Conservation (phyloP, 1,140 invertebrate genomes). For the Marisa cornuarietis region DNA sequence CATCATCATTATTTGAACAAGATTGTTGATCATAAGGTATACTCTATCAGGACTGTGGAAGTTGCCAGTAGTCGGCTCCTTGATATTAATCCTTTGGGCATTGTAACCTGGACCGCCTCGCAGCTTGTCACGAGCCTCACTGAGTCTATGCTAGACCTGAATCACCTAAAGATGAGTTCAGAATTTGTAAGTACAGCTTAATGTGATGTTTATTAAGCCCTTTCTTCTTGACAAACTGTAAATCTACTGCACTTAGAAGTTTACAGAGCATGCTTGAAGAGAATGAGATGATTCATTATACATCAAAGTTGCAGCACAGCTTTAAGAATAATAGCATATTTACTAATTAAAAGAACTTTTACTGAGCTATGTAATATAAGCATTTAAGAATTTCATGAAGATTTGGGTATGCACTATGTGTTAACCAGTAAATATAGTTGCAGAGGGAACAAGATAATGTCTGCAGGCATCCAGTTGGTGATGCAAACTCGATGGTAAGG, state of each 20-base stretch:
- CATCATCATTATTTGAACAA: too few species aligned
- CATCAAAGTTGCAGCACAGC: too few species aligned
- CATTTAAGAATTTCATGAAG: too few species aligned
- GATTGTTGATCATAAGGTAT: background rate
- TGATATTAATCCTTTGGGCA: conserved; percentile 36
- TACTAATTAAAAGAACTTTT: background rate
- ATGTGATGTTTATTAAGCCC: background rate
- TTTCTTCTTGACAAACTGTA: background rate
- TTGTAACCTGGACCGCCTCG: conserved; percentile 67
- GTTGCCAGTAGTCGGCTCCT: conserved; percentile 49
- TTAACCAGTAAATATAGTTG: too few species aligned
- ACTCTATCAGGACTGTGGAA: conserved; percentile 51
- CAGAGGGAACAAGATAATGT: too few species aligned
- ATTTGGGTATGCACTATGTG: too few species aligned
- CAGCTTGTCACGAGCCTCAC: conserved; percentile 84
- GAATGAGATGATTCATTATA: background rate
- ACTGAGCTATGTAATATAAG: too few species aligned
- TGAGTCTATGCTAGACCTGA: conserved; percentile 82
- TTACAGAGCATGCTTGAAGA: background rate
- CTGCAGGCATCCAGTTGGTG: too few species aligned
- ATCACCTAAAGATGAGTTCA: conserved; percentile 73
- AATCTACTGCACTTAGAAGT: conserved; percentile 3
- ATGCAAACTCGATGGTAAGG: too few species aligned
- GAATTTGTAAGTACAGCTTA: conserved; percentile 73
- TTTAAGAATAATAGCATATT: background rate